Conservation (phyloP, 2,888 invertebrate species). For the Scelioninae gen. 2 region DNA sequence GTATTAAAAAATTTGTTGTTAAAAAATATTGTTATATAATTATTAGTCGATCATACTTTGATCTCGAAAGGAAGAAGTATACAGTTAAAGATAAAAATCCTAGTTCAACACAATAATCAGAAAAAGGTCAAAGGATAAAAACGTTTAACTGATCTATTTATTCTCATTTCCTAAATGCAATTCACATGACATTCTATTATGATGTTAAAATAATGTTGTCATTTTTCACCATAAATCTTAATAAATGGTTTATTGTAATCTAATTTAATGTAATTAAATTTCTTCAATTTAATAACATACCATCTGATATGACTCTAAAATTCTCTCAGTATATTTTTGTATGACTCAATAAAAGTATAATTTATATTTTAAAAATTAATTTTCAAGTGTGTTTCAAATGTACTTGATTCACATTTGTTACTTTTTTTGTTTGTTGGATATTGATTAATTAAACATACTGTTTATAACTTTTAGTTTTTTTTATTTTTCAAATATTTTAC, state of each 20-base stretch:
- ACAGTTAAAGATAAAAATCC: slow-evolving; percentile 7
- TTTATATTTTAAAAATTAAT: no score
- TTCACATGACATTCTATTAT: neutral
- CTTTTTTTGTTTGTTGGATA: neutral
- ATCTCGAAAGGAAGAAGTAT: slow-evolving; percentile 8
- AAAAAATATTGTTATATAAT: no score
- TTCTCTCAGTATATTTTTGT: no score
- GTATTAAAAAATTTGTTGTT: no score
- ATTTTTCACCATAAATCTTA: neutral
- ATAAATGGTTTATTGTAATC: neutral
- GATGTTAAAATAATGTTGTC: neutral
- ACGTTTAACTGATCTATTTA: slow-evolving; percentile 6
- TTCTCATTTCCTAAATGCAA: slow-evolving; percentile 3
- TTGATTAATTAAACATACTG: neutral
- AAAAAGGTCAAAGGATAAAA: slow-evolving; percentile 12
- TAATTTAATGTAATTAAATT: no score
- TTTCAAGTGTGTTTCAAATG: no score
- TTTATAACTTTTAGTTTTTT: neutral
- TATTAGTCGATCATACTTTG: no score
- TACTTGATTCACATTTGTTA: no score
- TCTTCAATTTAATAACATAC: no score
- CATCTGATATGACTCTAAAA: no score
- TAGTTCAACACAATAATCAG: slow-evolving; percentile 8
- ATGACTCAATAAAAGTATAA: no score
- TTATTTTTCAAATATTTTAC: no score